Evolutionary conservation across 2,797 vertebrate species (phyloP).

Genomic region (Phaenicophaeus curvirostris): DNA sequence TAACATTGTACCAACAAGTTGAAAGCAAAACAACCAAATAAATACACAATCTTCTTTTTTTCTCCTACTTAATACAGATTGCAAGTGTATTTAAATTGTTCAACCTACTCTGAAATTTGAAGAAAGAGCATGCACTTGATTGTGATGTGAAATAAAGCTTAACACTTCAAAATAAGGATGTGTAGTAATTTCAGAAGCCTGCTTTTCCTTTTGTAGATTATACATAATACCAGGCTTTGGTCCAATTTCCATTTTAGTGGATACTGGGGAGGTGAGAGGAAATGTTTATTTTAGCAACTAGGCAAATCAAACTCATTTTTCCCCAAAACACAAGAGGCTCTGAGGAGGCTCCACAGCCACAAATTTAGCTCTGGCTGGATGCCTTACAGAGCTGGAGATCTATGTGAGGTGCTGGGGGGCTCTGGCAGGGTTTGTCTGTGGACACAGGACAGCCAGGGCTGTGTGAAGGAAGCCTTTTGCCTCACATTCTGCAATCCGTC

Average conservation of each 20-base stretch:
- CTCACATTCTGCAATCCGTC: not conserved
- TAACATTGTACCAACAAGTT: not conserved
- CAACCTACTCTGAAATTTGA: not conserved
- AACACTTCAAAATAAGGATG: constrained; percentile 3
- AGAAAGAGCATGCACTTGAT: not conserved
- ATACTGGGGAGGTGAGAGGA: not conserved
- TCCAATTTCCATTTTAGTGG: constrained; percentile 44
- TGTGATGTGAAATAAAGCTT: not conserved
- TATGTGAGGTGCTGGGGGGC: rapidly evolving
- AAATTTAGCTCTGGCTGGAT: not conserved
- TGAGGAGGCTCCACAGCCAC: not conserved
- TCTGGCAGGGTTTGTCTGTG: not conserved
- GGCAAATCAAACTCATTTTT: not conserved
- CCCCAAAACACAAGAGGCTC: not conserved
- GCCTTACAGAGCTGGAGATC: not conserved
- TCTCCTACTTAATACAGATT: not conserved
- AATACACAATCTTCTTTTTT: not conserved
- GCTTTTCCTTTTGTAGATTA: not conserved
- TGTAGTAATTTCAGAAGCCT: constrained; percentile 2
- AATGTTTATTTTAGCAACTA: constrained; percentile 16
- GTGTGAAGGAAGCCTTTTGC: not conserved
- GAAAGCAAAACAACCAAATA: not conserved
- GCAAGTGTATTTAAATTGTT: not conserved
- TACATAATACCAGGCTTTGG: constrained; percentile 1
- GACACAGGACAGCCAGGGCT: not conserved